A percentile compares a stretch with the other conserved stretches of the same genome.
phyloP scores from a whole-genome alignment of 2,888 invertebrate species.

The Leptura quadrifasciata region DNA sequence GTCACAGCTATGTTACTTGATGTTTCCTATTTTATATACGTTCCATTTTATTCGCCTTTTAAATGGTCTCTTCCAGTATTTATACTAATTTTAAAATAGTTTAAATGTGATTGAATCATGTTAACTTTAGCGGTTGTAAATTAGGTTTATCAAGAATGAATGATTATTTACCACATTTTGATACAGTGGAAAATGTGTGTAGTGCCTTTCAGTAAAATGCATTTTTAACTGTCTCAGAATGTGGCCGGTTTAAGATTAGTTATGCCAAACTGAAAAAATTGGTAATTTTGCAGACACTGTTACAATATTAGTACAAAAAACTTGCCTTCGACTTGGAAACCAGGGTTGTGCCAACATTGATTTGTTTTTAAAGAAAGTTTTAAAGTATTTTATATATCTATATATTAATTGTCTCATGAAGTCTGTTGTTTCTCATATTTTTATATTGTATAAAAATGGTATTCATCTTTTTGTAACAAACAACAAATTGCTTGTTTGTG shows the following conservation, averaged over 20 bases:
- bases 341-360: conserved; percentile 35
- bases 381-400: background rate
- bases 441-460: background rate
- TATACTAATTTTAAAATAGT: conserved; percentile 4
- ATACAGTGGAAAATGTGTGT: background rate
- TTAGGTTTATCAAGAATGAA: background rate
- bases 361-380: background rate
- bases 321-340: conserved; percentile 30
- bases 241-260: background rate
- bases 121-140: background rate
- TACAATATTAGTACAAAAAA: conserved; percentile 35
- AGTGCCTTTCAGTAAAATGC: background rate
- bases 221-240: background rate
- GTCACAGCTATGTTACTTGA: conserved; percentile 1
- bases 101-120: background rate
- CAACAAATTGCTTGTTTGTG: no score
- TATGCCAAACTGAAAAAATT: conserved; percentile 10
- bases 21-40: conserved; percentile 12
- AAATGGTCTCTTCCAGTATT: conserved; percentile 13
- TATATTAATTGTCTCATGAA: background rate
- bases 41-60: conserved; percentile 1
- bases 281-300: conserved; percentile 1
- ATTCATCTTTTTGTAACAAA: background rate
- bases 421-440: background rate
- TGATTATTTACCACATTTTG: background rate